Evolutionary conservation across 2,797 vertebrate species (phyloP).

Genomic region (Pteronotus mesoamericanus): DNA sequence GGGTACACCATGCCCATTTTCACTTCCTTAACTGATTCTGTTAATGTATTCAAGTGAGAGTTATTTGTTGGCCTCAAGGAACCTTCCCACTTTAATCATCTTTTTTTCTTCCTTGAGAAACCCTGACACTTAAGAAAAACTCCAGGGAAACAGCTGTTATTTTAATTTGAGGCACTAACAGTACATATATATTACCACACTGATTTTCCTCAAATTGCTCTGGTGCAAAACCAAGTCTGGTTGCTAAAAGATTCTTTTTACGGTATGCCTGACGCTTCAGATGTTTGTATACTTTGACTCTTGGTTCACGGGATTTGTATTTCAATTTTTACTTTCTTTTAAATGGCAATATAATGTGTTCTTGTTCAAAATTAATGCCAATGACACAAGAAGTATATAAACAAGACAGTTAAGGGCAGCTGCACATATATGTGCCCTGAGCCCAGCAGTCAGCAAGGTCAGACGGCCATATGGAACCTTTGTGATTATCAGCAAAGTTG

Average conservation of each 20-base stretch:
- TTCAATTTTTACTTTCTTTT: slow-evolving; percentile 18
- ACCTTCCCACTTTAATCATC: slow-evolving; percentile 28
- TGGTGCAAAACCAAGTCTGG: slow-evolving; percentile 5
- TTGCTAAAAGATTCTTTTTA: slow-evolving; percentile 35
- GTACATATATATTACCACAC: neutral
- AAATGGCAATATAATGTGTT: neutral
- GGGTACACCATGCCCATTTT: neutral
- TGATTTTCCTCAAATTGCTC: slow-evolving; percentile 18
- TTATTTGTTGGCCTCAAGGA: slow-evolving; percentile 37
- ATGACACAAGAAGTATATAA: neutral
- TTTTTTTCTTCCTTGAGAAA: slow-evolving; percentile 18
- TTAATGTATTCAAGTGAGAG: slow-evolving; percentile 25
- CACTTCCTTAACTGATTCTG: slow-evolving; percentile 48
- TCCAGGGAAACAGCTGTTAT: slow-evolving; percentile 26
- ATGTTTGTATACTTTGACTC: neutral
- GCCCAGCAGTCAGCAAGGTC: neutral
- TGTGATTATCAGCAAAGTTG: neutral
- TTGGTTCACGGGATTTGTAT: slow-evolving; percentile 6
- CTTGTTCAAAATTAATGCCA: neutral
- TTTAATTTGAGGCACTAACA: slow-evolving; percentile 38
- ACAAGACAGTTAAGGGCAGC: neutral
- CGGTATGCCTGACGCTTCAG: neutral
- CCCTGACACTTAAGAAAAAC: slow-evolving; percentile 27
- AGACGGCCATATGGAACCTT: neutral
- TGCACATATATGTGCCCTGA: rapidly evolving